A percentile compares a stretch with the other conserved stretches of the same genome.
phyloP scores from a whole-genome alignment of 2,888 invertebrate species.

The Keiferia lycopersicella region DNA sequence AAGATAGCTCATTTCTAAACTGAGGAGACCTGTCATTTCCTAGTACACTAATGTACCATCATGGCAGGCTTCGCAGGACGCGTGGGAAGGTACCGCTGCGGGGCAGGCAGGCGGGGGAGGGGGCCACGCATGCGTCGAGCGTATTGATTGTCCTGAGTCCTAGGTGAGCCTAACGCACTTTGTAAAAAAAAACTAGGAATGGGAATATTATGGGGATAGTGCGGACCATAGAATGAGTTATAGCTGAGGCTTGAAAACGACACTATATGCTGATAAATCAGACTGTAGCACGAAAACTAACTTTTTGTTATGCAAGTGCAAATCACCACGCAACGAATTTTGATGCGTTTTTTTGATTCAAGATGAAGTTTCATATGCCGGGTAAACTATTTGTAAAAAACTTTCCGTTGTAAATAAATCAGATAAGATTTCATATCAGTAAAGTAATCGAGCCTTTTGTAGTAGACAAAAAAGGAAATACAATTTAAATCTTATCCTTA shows the following conservation, averaged over 20 bases:
- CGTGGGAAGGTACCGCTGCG: conserved; percentile 34
- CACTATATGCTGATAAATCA: not conserved
- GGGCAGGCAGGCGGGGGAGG: conserved; percentile 27
- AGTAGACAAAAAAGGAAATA: no score
- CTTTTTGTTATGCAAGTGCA: no score
- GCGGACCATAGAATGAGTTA: no score
- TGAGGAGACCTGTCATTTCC: not conserved
- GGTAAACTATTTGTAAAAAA: no score
- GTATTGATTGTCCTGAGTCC: conserved; percentile 37
- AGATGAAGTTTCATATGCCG: no score
- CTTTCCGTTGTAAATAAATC: no score
- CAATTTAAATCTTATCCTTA: no score
- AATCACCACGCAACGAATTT: no score
- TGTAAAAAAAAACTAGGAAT: conserved; percentile 29
- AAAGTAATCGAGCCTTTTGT: no score
- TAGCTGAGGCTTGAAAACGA: not conserved
- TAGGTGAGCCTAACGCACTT: conserved; percentile 36
- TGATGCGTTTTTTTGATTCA: no score
- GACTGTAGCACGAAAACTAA: not conserved
- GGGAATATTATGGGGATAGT: not conserved
- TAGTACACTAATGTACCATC: conserved; percentile 35
- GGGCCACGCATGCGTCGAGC: conserved; percentile 38
- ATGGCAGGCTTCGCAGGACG: conserved; percentile 46
- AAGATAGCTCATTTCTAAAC: not conserved
- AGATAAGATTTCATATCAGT: no score